These are phyloP conservation scores for Brenthis ino DNA, from an alignment of 2,888 invertebrate genomes.

Conservation along the genomic window DNA sequence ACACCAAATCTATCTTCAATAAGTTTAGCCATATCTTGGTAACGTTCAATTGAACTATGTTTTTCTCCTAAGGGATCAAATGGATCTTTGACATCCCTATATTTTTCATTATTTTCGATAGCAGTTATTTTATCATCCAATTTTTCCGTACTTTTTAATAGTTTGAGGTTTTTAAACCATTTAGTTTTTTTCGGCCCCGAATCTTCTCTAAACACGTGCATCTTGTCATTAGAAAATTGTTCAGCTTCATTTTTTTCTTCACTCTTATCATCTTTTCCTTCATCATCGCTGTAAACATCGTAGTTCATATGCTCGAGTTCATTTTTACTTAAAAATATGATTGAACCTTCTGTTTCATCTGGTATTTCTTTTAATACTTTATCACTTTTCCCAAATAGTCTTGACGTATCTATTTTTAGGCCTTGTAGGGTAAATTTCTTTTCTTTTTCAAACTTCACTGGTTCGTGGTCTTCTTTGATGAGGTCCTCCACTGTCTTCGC, in stretches of 20 bases:
- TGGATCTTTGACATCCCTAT: conserved; percentile 77
- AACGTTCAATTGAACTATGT: conserved; percentile 86
- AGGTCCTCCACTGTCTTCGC: conserved; percentile 79
- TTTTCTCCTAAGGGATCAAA: conserved; percentile 84
- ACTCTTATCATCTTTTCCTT: conserved; percentile 72
- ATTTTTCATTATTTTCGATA: conserved; percentile 66
- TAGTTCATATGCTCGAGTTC: conserved; percentile 85
- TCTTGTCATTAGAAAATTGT: conserved; percentile 73
- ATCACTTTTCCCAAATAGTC: conserved; percentile 78
- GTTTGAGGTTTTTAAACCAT: conserved; percentile 85
- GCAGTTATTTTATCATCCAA: conserved; percentile 73
- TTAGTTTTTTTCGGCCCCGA: conserved; percentile 81
- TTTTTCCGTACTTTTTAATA: conserved; percentile 74
- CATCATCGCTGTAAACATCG: conserved; percentile 79
- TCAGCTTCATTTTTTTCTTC: conserved; percentile 69
- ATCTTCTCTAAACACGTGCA: conserved; percentile 79
- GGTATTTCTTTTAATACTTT: conserved; percentile 79
- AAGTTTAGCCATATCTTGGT: conserved; percentile 87
- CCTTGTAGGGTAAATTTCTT: conserved; percentile 78
- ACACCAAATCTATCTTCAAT: conserved; percentile 86
- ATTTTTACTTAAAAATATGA: conserved; percentile 85
- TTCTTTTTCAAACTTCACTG: conserved; percentile 78
- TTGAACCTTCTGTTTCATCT: conserved; percentile 85
- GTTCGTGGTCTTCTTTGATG: conserved; percentile 79
- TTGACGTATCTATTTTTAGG: conserved; percentile 75